Conservation (phyloP, 2,113 vertebrate genomes). For the Mobula birostris region DNA sequence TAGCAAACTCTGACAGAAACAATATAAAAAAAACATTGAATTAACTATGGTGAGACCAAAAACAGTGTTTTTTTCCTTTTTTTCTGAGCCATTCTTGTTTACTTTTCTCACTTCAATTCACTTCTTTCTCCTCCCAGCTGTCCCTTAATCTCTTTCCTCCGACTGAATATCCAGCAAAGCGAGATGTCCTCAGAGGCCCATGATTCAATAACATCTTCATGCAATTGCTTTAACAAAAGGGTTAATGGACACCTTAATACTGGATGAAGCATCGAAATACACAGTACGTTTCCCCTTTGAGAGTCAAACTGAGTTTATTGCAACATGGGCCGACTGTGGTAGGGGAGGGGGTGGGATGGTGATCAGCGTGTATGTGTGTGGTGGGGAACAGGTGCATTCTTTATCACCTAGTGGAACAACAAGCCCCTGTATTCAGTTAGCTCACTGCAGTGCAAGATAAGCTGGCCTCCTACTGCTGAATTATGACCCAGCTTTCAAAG, state of each 20-base stretch:
- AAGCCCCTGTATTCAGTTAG: conserved; percentile 47
- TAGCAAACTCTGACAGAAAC: conserved; percentile 21
- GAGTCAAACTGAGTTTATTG: conserved; percentile 39
- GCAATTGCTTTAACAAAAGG: conserved; percentile 53
- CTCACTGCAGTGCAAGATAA: conserved; percentile 53
- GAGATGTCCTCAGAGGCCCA: conserved; percentile 47
- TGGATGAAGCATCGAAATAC: conserved; percentile 3
- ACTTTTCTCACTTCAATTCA: conserved; percentile 32
- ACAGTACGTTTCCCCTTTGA: conserved; percentile 37
- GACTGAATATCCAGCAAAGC: conserved; percentile 38
- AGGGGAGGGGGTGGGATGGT: background rate
- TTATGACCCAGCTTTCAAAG: conserved; percentile 61
- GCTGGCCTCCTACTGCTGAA: conserved; percentile 56
- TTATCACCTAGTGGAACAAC: conserved; percentile 46
- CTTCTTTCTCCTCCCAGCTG: background rate
- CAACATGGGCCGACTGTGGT: conserved; percentile 36
- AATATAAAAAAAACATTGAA: conserved; percentile 11
- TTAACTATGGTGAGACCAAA: background rate
- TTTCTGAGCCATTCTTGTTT: conserved; percentile 2
- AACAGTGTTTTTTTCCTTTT: background rate
- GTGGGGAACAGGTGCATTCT: conserved; percentile 45
- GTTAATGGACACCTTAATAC: conserved; percentile 49
- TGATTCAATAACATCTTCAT: conserved; percentile 48
- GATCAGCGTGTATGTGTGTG: no score
- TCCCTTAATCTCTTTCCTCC: conserved; percentile 32